Evolutionary conservation across 1,140 invertebrate genomes (phyloP).

Genomic region (Danaus melanippus): DNA sequence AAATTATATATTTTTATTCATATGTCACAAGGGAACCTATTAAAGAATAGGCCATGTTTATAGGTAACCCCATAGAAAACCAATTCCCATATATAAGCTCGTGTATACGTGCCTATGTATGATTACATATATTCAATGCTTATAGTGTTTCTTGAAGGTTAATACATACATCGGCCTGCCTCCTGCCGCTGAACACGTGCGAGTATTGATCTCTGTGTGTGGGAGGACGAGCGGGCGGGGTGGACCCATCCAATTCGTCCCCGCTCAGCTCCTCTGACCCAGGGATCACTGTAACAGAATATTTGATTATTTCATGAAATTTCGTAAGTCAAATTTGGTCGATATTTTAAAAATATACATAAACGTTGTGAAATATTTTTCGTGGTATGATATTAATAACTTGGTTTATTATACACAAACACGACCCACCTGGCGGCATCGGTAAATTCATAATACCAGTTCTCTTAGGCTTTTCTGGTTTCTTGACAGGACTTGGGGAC

Average conservation of each 20-base stretch:
- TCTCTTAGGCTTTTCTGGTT: slow-evolving; percentile 70
- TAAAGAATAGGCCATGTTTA: too few relatives aligned
- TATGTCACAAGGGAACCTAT: too few relatives aligned
- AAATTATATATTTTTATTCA: not conserved
- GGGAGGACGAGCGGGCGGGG: slow-evolving; percentile 68
- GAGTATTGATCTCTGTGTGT: slow-evolving; percentile 37
- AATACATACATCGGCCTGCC: slow-evolving; percentile 31
- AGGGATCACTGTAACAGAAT: slow-evolving; percentile 74
- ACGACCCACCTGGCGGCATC: slow-evolving; percentile 84
- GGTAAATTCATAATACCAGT: slow-evolving; percentile 88
- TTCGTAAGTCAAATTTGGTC: not conserved
- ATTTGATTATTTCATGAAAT: slow-evolving; percentile 6
- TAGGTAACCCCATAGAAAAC: too few relatives aligned
- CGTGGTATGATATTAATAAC: too few relatives aligned
- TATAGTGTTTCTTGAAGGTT: too few relatives aligned
- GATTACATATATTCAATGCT: too few relatives aligned
- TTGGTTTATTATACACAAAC: too few relatives aligned
- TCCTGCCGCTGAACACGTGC: slow-evolving; percentile 49
- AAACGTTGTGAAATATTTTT: slow-evolving; percentile 3
- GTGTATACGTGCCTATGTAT: too few relatives aligned
- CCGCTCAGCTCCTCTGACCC: slow-evolving; percentile 85
- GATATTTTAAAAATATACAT: too few relatives aligned
- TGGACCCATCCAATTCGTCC: slow-evolving; percentile 79
- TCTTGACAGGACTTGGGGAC: slow-evolving; percentile 65
- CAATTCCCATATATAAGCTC: too few relatives aligned